Evolutionary conservation across 2,113 vertebrate genomes (phyloP), one percentile per base, ranked within the genome.

Genomic region (Cariama cristata): DNA sequence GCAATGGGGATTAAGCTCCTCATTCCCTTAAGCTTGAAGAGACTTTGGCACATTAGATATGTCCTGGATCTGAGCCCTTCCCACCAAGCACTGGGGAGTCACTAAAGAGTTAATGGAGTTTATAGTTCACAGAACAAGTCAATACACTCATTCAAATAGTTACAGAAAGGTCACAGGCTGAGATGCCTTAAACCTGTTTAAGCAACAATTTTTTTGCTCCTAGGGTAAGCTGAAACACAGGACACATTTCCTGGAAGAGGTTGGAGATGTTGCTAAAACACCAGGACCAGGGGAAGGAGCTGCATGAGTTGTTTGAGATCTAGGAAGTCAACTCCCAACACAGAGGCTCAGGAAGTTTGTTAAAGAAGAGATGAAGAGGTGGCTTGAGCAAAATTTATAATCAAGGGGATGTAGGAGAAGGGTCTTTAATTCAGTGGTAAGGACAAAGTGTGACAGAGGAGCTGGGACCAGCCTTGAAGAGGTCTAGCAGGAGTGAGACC

Each of bases 51-150:
- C 35, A 3, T 81, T 6, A 27, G 33, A 2, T 11, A 60, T 33
- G 17, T 44, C 58, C 66, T 64, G 66, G 66, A 72, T 72, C 84
- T 2, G 1, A 95, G 69, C 60, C 35, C 40, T 87, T 35, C 84
- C 76, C 32, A 26, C 18, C 69, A 11, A 53, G 58, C 42, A 10
- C 2, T 38, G 20, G 12, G 38, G 58, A 94, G 96, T 42, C 87
- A 80, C 58, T 73, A 49, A 94, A 44, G 95, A 49, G 96, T 97
- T 97, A 97, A 96, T 7, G 6, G 63, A 85, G 74, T 95, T 94
- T 90, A 82, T 94, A 88, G 95, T 95, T 92, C 79, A 72, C 79
- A 91, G 91, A 96, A 96, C 95, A 97, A 97, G 95, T 89, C 95
- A 96, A 94, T 79, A 69, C 93, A 96, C 64, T 90, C 94, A 90